Evolutionary conservation across 2,888 invertebrate species (phyloP), one percentile per base, ranked within the genome.

Genomic region (Timandra comae): DNA sequence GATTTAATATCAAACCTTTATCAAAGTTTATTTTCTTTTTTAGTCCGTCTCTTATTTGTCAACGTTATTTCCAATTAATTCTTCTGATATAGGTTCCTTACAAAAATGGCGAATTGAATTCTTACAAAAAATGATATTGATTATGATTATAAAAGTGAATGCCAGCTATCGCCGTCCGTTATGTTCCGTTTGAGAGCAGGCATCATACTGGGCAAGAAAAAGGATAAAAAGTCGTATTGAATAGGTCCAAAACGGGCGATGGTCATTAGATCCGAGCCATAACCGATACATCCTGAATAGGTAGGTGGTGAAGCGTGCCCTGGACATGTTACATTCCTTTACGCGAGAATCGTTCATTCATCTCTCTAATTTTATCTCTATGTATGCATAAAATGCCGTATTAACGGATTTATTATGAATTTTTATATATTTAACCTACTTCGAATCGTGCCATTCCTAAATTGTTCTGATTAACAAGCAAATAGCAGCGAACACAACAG

Each of bases 261-360:
- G 64, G 78, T 82, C 85, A 82, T 85, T 85, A 84, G 84, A 79
- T 63, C 73, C 73, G 65, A 62, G 67, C 82, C 85, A 81, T 84
- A 84, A 78, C 63, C 60, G 75, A 71, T 60, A 69, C 74, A 80
- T 82, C 85, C 81, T 81, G 77, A 80, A 81, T 74, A 76, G 76
- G 80, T 68, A 72, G 78, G 79, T 74, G 75, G 71, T 56, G 63
- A 72, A 76, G 76, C 71, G 78, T 78, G 82, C 77, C 58, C 62
- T 61, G 9, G 56, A 52, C 56, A 53, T 52, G 56, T 38, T 36
- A 46, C 49, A 45, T 52, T 51, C 52, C 54, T 46, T 52, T 54
- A 49, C 53, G 53, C 50, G 52, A 68, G 57, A 62, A 69, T 69
- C 60, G 66, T 78, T 68, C 80, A 77, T 81, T 79, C 77, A 79